These are phyloP conservation scores for Aporophyla nigra DNA, from an alignment of 2,888 invertebrate genomes.

Conservation along the genomic window DNA sequence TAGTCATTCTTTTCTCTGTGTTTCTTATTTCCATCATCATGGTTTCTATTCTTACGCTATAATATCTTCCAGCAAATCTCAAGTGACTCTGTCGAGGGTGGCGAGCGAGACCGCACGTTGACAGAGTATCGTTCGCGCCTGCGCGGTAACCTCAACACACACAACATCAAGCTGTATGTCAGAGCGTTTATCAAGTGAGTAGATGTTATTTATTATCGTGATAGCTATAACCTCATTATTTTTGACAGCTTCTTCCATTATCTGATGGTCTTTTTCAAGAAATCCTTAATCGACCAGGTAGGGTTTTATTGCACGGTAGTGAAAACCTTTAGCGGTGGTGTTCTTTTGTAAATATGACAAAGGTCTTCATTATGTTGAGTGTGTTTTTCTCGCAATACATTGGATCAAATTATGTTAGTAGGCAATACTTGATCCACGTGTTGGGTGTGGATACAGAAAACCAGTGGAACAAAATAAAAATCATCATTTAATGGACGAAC, in stretches of 20 bases:
- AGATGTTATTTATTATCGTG: not conserved
- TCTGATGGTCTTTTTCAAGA: not conserved
- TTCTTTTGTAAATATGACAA: not conserved
- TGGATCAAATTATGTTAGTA: no score
- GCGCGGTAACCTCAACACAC: conserved; percentile 94
- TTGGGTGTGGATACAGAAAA: no score
- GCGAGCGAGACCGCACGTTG: conserved; percentile 94
- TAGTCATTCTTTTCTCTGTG: not conserved
- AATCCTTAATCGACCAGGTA: not conserved
- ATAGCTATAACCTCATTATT: not conserved
- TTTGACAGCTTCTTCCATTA: not conserved
- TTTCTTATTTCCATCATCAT: not conserved
- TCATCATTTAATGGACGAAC: no score
- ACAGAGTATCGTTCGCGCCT: conserved; percentile 94
- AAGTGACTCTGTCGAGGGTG: conserved; percentile 81
- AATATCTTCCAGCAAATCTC: conserved; percentile 81
- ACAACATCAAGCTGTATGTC: conserved; percentile 95
- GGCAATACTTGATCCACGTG: no score
- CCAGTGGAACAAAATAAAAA: no score
- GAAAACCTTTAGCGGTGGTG: not conserved
- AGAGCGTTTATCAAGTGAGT: conserved; percentile 96
- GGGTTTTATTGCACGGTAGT: not conserved
- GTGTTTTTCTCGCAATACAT: no score
- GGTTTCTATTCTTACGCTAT: not conserved
- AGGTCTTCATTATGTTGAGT: not conserved